Percentiles rank a stretch among this genome's conserved stretches.
These are phyloP conservation scores for Phyllotreta striolata DNA, from an alignment of 2,888 invertebrate species.

Conservation along the genomic window DNA sequence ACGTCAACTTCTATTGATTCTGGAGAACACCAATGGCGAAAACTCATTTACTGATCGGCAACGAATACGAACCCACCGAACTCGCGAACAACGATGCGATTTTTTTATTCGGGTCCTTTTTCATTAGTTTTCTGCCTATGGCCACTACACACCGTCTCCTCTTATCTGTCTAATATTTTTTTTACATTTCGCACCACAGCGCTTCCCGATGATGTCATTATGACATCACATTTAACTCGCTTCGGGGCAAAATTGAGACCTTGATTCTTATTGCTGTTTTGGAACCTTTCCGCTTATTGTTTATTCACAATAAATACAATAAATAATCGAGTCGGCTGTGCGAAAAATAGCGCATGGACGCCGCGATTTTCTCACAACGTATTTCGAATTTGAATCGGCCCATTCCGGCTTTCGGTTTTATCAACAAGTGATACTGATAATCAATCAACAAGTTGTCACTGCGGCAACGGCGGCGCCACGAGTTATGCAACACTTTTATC, in stretches of 20 bases:
- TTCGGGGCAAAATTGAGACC: slow-evolving; percentile 58
- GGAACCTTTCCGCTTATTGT: slow-evolving; percentile 48
- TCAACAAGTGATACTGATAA: slow-evolving; percentile 34
- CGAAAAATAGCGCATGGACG: not conserved
- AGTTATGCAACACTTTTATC: slow-evolving; percentile 34
- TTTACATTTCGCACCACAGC: slow-evolving; percentile 50
- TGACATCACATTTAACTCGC: slow-evolving; percentile 63
- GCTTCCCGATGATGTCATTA: slow-evolving; percentile 64
- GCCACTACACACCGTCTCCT: slow-evolving; percentile 33
- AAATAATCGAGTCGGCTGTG: slow-evolving; percentile 12
- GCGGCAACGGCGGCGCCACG: slow-evolving; percentile 15
- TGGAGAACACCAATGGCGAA: slow-evolving; percentile 57
- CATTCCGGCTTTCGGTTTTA: slow-evolving; percentile 10
- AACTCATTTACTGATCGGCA: slow-evolving; percentile 45
- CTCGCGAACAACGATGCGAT: slow-evolving; percentile 3
- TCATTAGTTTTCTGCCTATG: slow-evolving; percentile 17
- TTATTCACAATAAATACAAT: slow-evolving; percentile 30
- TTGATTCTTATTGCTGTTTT: slow-evolving; percentile 54
- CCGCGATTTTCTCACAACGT: not conserved
- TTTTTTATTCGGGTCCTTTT: too few species aligned
- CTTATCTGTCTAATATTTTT: slow-evolving; percentile 35
- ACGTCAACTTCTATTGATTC: slow-evolving; percentile 62
- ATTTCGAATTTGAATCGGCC: not conserved
- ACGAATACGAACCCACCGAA: slow-evolving; percentile 38
- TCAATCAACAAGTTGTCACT: slow-evolving; percentile 39